Evolutionary conservation across 2,888 invertebrate genomes (phyloP), one percentile per base, ranked within the genome.

Genomic region (Cephus rjabovi): DNA sequence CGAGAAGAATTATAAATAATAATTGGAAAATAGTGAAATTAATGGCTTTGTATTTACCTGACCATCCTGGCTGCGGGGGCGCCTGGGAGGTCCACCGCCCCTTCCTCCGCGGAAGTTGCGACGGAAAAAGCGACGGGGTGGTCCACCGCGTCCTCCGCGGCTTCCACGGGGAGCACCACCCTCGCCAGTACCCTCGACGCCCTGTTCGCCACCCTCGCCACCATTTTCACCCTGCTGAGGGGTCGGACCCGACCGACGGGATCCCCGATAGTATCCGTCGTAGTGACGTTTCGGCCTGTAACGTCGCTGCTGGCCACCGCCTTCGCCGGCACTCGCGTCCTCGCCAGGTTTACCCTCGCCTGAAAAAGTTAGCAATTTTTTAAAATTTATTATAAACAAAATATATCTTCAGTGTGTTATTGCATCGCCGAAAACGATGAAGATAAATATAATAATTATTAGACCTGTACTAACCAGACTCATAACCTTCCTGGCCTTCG

Each of bases 51-150:
- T 15, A n/a, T 81, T 83, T 85, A 90, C 92, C 90, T 92, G 91
- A 81, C 91, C 91, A 85, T 93, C 93, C 88, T 93, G 93, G 84
- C 93, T 93, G 83, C 93, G 93, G 79, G 93, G 93, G 83, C 93
- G 92, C 82, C 93, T 86, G 40, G 88, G 90, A 79, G 92, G 91
- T 77, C 93, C 93, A 70, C 94, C 92, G 75, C 93, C 94, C 83
- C 95, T 93, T 84, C 95, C 95, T 75, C 95, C 95, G 83, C 95
- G 95, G 93, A 94, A 95, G 91, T 96, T 96, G 85, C 95, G 95
- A 87, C 95, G 95, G 95, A 95, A 96, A 92, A 95, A 96, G 87
- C 95, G 94, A 88, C 93, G 93, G 81, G 92, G 91, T 82, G 93
- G 93, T 80, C 93, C 92, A 82, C 92, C 90, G 76, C 93, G 92